Conservation (phyloP, 2,113 vertebrate species). For the human (Homo sapiens) region GRCh38 chr19:43018501-43019000, state of each 20-base stretch:
- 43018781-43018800: not conserved
- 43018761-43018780: not conserved
- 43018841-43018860: not conserved
- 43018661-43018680: not conserved
- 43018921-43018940: not conserved
- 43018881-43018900: not conserved
- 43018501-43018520: not conserved
- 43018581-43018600: not conserved
- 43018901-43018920: not conserved
- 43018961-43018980: not conserved
- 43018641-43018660: not conserved
- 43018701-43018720: not conserved
- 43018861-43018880: not conserved
- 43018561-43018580: not conserved
- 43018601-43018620: not conserved
- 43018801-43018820: too few species aligned
- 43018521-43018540: too few species aligned
- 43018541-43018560: not conserved
- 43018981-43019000: accelerated
- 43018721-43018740: not conserved
- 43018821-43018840: too few species aligned
- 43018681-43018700: not conserved
- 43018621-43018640: not conserved
- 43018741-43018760: not conserved
- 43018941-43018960: accelerated